phyloP scores from a whole-genome alignment of 2,888 invertebrate genomes.

The Sarcophaga rosellei region DNA sequence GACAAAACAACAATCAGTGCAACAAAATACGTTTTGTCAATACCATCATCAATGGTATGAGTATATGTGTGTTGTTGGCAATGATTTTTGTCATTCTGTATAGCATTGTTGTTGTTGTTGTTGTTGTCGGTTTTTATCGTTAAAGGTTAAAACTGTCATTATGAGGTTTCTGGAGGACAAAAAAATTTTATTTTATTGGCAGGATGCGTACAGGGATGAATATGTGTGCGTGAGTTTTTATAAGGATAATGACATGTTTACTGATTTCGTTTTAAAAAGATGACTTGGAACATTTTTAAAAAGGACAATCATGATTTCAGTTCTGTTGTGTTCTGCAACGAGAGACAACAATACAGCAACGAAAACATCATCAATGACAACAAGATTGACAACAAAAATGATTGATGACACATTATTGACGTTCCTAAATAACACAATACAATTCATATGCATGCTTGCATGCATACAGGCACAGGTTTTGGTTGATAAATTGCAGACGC shows the following conservation, averaged over 20 bases:
- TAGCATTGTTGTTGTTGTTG: conserved; percentile 42
- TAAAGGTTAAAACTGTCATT: conserved; percentile 64
- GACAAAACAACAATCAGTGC: conserved; percentile 49
- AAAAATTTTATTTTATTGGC: background rate
- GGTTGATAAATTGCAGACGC: conserved; percentile 31
- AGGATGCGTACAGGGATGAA: background rate
- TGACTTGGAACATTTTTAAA: conserved; percentile 63
- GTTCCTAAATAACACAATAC: conserved; percentile 60
- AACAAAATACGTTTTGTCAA: conserved; percentile 59
- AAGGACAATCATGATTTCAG: conserved; percentile 63
- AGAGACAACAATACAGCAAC: conserved; percentile 49
- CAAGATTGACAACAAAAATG: conserved; percentile 70
- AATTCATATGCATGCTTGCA: conserved; percentile 43
- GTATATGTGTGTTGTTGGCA: background rate
- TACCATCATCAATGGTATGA: conserved; percentile 5
- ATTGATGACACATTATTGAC: conserved; percentile 79
- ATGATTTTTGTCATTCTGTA: conserved; percentile 8
- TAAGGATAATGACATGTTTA: conserved; percentile 78
- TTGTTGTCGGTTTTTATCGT: conserved; percentile 61
- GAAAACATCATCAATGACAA: conserved; percentile 15
- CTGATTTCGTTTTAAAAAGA: conserved; percentile 67
- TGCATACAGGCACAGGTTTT: conserved; percentile 5
- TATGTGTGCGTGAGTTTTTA: conserved; percentile 34
- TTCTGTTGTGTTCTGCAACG: conserved; percentile 46
- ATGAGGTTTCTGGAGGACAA: conserved; percentile 51